phyloP scores from a whole-genome alignment of 2,113 vertebrate species.

The Ptyas mucosa region DNA sequence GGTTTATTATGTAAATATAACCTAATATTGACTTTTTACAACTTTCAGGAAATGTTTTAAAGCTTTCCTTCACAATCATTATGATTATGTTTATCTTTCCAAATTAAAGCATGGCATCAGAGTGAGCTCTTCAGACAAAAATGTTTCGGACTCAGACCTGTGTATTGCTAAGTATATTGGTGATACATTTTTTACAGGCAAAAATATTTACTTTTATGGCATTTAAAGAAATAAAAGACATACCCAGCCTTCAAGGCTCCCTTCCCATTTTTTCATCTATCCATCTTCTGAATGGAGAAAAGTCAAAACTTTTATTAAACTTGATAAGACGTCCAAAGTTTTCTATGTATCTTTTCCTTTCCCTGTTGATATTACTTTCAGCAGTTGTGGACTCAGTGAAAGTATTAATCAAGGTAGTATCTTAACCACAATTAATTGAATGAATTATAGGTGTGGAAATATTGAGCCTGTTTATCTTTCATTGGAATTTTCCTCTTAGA shows the following conservation, averaged over 20 bases:
- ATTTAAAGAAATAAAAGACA: neutral
- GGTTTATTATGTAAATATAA: neutral
- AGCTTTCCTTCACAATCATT: neutral
- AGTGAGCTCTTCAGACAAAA: neutral
- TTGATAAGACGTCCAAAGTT: neutral
- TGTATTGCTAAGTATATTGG: neutral
- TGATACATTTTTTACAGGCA: neutral
- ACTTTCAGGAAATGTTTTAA: neutral
- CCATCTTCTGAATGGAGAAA: neutral
- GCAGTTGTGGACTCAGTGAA: neutral
- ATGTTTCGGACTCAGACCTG: neutral
- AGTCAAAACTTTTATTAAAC: neutral
- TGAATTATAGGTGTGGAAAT: neutral
- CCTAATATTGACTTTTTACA: neutral
- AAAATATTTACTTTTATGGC: neutral
- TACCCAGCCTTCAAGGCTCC: neutral
- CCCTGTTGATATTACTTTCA: neutral
- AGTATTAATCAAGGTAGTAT: neutral
- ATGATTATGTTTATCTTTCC: neutral
- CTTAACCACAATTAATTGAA: neutral
- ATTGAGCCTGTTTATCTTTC: neutral
- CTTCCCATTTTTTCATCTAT: neutral
- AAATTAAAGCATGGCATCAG: neutral
- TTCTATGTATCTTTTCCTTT: neutral
- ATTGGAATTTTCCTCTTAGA: constrained; percentile 2